phyloP scores from a whole-genome alignment of 2,888 invertebrate species.

The Drosophila stalkeri region DNA sequence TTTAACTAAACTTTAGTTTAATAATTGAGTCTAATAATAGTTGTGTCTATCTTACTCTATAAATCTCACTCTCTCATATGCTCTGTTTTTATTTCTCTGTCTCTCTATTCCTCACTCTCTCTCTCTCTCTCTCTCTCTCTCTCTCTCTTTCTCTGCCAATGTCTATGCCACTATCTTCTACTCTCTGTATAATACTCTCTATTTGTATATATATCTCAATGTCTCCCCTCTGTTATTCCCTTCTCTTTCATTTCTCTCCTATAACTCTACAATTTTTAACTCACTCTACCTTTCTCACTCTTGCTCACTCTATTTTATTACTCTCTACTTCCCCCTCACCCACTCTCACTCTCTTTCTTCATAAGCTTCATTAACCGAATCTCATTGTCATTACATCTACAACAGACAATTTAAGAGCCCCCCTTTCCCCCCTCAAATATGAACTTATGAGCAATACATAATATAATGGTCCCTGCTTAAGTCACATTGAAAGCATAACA shows the following conservation, averaged over 20 bases:
- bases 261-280: too few species aligned
- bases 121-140: not conserved
- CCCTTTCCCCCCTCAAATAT: constrained; percentile 29
- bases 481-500: constrained; percentile 32
- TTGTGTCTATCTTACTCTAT: not conserved
- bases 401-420: constrained; percentile 26
- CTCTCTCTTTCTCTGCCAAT: not conserved
- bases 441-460: constrained; percentile 46
- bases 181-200: not conserved
- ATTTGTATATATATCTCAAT: not conserved
- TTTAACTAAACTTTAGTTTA: too few species aligned
- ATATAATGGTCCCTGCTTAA: constrained; percentile 24
- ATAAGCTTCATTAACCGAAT: not conserved
- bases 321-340: too few species aligned
- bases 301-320: too few species aligned
- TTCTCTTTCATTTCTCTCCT: not conserved
- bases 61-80: not conserved
- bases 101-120: not conserved
- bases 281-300: not conserved
- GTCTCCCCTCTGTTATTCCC: not conserved
- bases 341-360: not conserved
- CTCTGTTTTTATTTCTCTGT: too few species aligned
- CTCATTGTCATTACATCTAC: not conserved
- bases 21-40: too few species aligned
- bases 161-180: not conserved